A percentile compares a stretch with the other conserved stretches of the same genome.
Conservation (phyloP, 2,797 vertebrate genomes). For the Falco naumanni region DNA sequence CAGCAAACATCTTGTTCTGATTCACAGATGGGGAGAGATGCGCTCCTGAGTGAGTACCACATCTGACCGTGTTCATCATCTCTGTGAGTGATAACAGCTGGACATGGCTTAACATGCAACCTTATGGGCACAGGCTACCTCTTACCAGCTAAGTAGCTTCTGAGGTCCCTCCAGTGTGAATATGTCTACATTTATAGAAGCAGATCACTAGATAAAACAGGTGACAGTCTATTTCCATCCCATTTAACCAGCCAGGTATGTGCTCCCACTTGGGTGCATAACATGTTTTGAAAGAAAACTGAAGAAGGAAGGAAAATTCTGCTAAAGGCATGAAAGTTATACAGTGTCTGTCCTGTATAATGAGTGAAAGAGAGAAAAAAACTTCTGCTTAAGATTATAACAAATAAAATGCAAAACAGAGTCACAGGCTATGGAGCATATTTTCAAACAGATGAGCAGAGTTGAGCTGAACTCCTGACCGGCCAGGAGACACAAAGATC, state of each 20-base stretch:
- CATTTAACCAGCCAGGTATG: background rate
- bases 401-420: background rate
- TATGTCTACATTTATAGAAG: background rate
- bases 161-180: background rate
- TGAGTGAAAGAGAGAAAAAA: background rate
- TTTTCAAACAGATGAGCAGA: background rate
- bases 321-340: background rate
- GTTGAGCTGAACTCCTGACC: background rate
- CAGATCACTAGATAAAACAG: background rate
- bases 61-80: background rate
- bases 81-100: background rate
- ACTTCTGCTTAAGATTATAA: background rate
- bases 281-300: background rate
- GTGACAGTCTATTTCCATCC: background rate
- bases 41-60: background rate
- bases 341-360: background rate
- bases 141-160: background rate
- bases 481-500: background rate
- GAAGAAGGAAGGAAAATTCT: background rate
- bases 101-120: background rate
- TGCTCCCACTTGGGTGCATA: background rate
- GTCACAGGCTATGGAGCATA: background rate
- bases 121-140: background rate
- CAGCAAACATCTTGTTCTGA: background rate
- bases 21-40: background rate